Evolutionary conservation across 1,140 invertebrate genomes (phyloP).

Genomic region (Galleria mellonella): DNA sequence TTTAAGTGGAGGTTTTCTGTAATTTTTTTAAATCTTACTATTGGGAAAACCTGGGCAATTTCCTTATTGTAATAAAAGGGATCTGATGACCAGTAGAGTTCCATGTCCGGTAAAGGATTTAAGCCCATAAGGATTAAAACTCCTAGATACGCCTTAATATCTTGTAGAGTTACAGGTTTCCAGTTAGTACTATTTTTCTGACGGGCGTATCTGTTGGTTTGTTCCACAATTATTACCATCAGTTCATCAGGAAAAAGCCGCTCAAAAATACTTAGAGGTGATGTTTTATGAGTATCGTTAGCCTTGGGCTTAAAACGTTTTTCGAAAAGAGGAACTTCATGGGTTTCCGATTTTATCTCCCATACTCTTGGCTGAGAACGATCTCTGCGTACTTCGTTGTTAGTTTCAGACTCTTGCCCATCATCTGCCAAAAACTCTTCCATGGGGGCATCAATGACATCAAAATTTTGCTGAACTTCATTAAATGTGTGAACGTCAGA

Average conservation of each 20-base stretch:
- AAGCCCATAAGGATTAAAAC: slow-evolving; percentile 29
- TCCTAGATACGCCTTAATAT: slow-evolving; percentile 25
- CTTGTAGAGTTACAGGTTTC: slow-evolving; percentile 16
- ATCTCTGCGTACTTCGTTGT: slow-evolving; percentile 22
- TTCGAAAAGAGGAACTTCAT: slow-evolving; percentile 21
- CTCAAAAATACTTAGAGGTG: slow-evolving; percentile 18
- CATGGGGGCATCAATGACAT: slow-evolving; percentile 12
- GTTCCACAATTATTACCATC: slow-evolving; percentile 20
- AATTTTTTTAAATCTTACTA: slow-evolving; percentile 25
- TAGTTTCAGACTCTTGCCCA: slow-evolving; percentile 18
- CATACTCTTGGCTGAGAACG: slow-evolving; percentile 22
- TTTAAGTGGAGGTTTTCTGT: slow-evolving; percentile 23
- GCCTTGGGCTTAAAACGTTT: slow-evolving; percentile 22
- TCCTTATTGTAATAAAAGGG: slow-evolving; percentile 24
- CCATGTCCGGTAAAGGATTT: slow-evolving; percentile 26
- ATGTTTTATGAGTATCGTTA: slow-evolving; percentile 24
- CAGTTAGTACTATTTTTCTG: slow-evolving; percentile 19
- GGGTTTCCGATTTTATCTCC: slow-evolving; percentile 22
- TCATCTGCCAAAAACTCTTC: slow-evolving; percentile 16
- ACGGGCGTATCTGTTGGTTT: slow-evolving; percentile 23
- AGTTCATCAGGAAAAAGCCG: slow-evolving; percentile 19
- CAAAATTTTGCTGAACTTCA: slow-evolving; percentile 15
- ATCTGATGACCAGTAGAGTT: slow-evolving; percentile 26
- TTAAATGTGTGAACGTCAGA: slow-evolving; percentile 14
- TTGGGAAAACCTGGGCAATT: slow-evolving; percentile 14